These are phyloP conservation scores for Psittacula cyanocephala DNA, from an alignment of 2,113 vertebrate genomes.

Conservation along the genomic window DNA sequence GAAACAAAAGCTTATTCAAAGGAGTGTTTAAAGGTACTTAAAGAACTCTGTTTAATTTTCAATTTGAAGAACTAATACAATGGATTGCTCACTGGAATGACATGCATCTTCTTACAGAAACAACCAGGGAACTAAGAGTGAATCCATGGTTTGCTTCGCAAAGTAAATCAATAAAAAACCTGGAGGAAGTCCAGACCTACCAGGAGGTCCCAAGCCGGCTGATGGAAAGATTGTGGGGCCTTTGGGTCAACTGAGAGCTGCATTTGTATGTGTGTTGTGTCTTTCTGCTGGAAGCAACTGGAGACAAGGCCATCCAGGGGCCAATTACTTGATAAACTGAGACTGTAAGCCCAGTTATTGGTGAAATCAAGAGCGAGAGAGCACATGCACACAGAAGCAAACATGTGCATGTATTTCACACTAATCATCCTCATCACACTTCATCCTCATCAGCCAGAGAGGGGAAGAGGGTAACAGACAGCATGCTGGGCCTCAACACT, in stretches of 20 bases:
- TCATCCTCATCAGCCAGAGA: not conserved
- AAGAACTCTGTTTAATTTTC: not conserved
- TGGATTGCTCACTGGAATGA: not conserved
- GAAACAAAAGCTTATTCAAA: not conserved
- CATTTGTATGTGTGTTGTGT: fast-evolving
- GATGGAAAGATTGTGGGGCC: not conserved
- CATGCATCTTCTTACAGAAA: not conserved
- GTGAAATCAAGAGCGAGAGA: not conserved
- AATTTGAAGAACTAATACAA: not conserved
- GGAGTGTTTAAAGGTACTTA: not conserved
- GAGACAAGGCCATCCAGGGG: not conserved
- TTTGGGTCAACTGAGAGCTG: not conserved
- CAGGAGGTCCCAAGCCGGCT: not conserved
- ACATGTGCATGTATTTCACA: not conserved
- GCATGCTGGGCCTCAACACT: not conserved
- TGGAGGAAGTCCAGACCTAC: not conserved
- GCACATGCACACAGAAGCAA: fast-evolving
- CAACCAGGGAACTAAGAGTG: not conserved
- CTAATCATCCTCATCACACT: not conserved
- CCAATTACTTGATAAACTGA: not conserved
- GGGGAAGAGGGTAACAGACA: not conserved
- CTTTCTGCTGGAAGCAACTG: not conserved
- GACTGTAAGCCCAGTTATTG: not conserved
- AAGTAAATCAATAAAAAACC: not conserved
- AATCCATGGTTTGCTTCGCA: not conserved